phyloP scores from a whole-genome alignment of 2,797 vertebrate genomes.

The Gephyroberyx darwinii region DNA sequence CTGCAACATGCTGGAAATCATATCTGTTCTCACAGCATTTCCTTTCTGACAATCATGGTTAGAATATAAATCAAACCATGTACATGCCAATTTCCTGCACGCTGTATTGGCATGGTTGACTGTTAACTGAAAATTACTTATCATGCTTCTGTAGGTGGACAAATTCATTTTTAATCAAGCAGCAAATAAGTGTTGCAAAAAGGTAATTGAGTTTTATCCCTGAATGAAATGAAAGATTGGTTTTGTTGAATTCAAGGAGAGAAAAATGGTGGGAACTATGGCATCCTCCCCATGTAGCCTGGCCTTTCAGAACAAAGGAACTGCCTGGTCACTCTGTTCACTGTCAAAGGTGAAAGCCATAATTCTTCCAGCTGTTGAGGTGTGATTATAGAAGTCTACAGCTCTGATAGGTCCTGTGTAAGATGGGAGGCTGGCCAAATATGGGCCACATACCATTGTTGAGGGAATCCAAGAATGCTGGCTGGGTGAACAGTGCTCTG shows the following conservation, averaged over 20 bases:
- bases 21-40: not conserved
- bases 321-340: slow-evolving; percentile 3
- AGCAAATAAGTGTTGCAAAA: not conserved
- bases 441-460: slow-evolving; percentile 50
- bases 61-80: not conserved
- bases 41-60: not conserved
- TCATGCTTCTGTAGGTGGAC: not conserved
- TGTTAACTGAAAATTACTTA: not conserved
- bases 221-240: not conserved
- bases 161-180: not conserved
- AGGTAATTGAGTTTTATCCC: not conserved
- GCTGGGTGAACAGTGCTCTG: slow-evolving; percentile 18
- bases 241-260: not conserved
- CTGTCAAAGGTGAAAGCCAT: slow-evolving; percentile 52
- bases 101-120: not conserved
- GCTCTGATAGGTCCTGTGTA: slow-evolving; percentile 26
- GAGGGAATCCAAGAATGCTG: slow-evolving; percentile 45
- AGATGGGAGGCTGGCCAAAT: slow-evolving; percentile 49
- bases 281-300: slow-evolving; percentile 16
- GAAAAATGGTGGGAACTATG: not conserved
- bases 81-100: not conserved
- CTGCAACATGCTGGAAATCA: not conserved
- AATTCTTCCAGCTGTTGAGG: slow-evolving; percentile 47
- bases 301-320: slow-evolving; percentile 45
- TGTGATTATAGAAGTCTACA: slow-evolving; percentile 52